These are phyloP conservation scores for Choloepus didactylus DNA, from an alignment of 2,797 vertebrate genomes.

Conservation along the genomic window DNA sequence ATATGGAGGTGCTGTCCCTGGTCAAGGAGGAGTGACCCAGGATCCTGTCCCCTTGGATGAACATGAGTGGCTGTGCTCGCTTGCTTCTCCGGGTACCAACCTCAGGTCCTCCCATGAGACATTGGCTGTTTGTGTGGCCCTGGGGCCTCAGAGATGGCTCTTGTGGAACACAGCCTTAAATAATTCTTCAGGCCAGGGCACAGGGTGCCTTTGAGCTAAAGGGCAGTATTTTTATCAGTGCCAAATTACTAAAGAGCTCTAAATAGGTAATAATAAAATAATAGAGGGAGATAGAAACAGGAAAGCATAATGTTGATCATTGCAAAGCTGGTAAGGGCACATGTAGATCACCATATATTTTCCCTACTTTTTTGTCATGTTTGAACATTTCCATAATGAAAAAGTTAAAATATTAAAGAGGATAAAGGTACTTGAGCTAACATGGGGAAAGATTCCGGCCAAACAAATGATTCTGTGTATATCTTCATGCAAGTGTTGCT, in stretches of 20 bases:
- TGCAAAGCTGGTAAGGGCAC: neutral
- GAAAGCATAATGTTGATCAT: neutral
- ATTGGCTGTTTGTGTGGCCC: neutral
- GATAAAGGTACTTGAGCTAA: neutral
- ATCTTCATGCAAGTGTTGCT: constrained; percentile 22
- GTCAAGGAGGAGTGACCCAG: neutral
- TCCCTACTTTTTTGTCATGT: neutral
- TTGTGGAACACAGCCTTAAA: neutral
- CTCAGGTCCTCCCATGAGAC: neutral
- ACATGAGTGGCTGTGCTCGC: neutral
- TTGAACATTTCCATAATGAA: neutral
- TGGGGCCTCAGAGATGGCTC: no score
- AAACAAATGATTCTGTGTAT: neutral
- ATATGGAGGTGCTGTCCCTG: neutral
- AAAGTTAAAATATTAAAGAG: neutral
- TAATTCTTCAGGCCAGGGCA: neutral
- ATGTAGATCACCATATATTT: neutral
- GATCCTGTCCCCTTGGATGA: neutral
- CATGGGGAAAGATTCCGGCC: neutral
- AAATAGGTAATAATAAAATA: neutral
- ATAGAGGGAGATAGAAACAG: neutral
- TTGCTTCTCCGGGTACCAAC: neutral
- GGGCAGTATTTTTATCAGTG: neutral
- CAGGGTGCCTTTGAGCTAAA: neutral
- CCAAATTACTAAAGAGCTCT: neutral